phyloP scores from a whole-genome alignment of 2,113 vertebrate species.

The Patagioenas fasciata region DNA sequence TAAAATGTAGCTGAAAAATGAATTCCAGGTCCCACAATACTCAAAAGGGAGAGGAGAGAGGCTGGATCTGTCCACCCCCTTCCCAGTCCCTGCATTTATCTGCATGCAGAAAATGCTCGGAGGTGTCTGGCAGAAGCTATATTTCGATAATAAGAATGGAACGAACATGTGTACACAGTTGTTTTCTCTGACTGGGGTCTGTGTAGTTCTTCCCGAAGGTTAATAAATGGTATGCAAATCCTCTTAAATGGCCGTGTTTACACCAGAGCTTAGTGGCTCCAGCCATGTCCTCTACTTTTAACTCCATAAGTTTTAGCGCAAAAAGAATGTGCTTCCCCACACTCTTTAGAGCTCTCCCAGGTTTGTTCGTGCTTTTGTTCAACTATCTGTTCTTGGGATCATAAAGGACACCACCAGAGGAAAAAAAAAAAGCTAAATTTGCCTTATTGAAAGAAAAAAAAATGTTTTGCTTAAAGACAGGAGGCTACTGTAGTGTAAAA shows the following conservation, averaged over 20 bases:
- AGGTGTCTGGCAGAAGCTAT: background rate
- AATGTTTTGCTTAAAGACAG: conserved; percentile 38
- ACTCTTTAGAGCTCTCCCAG: background rate
- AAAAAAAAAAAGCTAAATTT: background rate
- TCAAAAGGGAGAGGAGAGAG: background rate
- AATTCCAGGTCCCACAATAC: background rate
- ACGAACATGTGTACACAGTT: conserved; percentile 48
- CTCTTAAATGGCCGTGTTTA: conserved; percentile 67
- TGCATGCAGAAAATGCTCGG: background rate
- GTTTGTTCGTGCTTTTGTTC: background rate
- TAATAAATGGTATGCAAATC: conserved; percentile 69
- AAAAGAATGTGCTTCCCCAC: conserved; percentile 36
- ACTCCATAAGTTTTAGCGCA: conserved; percentile 14
- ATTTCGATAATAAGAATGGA: conserved; percentile 1
- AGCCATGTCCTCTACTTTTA: conserved; percentile 56
- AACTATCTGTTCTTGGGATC: background rate
- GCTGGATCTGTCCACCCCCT: background rate
- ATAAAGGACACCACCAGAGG: background rate
- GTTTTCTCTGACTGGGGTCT: conserved; percentile 47
- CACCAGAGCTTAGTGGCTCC: conserved; percentile 62
- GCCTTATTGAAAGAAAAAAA: background rate
- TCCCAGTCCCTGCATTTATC: background rate
- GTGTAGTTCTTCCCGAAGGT: conserved; percentile 42
- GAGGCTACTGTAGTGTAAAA: conserved; percentile 46
- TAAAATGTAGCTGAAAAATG: background rate